A percentile compares a stretch with the other conserved stretches of the same genome.
phyloP scores from a whole-genome alignment of 2,113 vertebrate genomes.

The Hippocampus zosterae region DNA sequence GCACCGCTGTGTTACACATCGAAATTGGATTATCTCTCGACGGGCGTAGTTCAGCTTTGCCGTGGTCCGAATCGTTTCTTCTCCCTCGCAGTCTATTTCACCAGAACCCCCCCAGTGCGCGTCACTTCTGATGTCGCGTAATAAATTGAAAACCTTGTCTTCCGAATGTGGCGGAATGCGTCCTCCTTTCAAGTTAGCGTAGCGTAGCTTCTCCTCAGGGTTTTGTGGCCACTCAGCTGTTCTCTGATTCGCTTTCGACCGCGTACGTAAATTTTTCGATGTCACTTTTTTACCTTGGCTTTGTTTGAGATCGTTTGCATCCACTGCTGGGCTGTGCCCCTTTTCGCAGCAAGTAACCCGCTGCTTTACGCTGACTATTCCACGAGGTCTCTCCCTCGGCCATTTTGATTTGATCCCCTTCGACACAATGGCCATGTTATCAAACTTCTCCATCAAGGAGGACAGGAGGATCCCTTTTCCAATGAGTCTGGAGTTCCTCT shows the following conservation, averaged over 20 bases:
- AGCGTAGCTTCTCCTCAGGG: neutral
- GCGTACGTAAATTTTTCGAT: neutral
- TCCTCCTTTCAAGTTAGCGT: neutral
- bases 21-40: slow-evolving; percentile 17
- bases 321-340: neutral
- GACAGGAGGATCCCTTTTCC: slow-evolving; percentile 66
- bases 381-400: slow-evolving; percentile 19
- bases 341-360: slow-evolving; percentile 31
- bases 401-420: slow-evolving; percentile 42
- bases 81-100: neutral
- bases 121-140: slow-evolving; percentile 3
- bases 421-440: slow-evolving; percentile 65
- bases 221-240: slow-evolving; percentile 5
- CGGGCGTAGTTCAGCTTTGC: slow-evolving; percentile 28
- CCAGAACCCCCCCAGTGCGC: neutral
- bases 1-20: slow-evolving; percentile 26
- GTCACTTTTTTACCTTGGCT: slow-evolving; percentile 12
- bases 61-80: neutral
- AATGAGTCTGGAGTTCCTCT: slow-evolving; percentile 37
- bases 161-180: slow-evolving; percentile 7
- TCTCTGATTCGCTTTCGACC: slow-evolving; percentile 10
- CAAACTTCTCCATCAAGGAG: slow-evolving; percentile 77
- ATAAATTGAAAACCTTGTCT: slow-evolving; percentile 5
- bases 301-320: slow-evolving; percentile 19
- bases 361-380: slow-evolving; percentile 28